Base-by-base conservation (phyloP, 2,113 vertebrate species). In the Sprattus sprattus region DNA sequence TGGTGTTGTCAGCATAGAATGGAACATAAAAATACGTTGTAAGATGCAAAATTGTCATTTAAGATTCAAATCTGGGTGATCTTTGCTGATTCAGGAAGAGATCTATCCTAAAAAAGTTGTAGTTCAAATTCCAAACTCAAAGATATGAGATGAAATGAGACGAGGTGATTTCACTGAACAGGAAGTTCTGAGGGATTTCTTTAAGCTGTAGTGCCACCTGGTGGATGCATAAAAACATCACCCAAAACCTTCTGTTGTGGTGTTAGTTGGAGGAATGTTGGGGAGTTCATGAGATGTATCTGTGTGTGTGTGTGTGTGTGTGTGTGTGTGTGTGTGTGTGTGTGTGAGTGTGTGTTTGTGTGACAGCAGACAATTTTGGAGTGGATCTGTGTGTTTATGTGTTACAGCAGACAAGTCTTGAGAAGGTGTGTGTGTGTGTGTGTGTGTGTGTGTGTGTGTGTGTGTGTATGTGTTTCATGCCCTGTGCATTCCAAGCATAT, bases 401-500 rank as follows among this genome's bases (percentile, higher is more conserved):
- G 54, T 11, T 0, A 2, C 39, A 39, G 39, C 39, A 39, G 39
- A 39, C 39, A 39, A 39, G 39, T 39, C 39, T 39, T 39, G 39
- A 39, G 39, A 1, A 11, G 13, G 54, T 57, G 0, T 25, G 64
- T 32, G 64, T 13, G n/a, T 25, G 25, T 71, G 64, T 71, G 25
- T 71, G 64, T 71, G 64, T 71, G n/a, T 71, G 64, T 71, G n/a
- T 71, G n/a, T 28, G 60, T 67, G 60, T 67, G 60, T 67, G 15
- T n/a, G n/a, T n/a, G n/a, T n/a, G n/a, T n/a, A n/a, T n/a, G n/a
- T 39, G 39, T 39, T 39, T 39, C 39, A 39, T 39, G 39, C 2
- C 39, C 39, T 1, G 39, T 39, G 54, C 22, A 22, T 60, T 1
- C 54, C 18, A 22, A 28, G 16, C 16, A 54, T 54, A 4, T 22